phyloP scores from a whole-genome alignment of 2,113 vertebrate species.

The Xenotilapia longispinis region DNA sequence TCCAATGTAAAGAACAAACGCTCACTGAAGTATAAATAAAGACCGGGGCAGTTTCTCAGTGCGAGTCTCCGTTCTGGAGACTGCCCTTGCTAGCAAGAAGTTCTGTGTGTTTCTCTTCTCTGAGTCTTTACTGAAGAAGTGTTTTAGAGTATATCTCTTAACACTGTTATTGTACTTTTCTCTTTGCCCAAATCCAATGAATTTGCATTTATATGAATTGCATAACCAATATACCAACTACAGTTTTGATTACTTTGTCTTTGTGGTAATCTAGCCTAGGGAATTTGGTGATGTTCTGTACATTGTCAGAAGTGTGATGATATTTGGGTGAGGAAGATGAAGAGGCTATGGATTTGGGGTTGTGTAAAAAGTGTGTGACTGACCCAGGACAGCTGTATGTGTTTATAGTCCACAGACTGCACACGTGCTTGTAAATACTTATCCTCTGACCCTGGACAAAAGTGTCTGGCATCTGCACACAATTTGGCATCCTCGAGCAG shows the following conservation, averaged over 20 bases:
- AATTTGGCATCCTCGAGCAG: background rate
- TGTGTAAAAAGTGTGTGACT: background rate
- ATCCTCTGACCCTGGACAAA: constrained; percentile 37
- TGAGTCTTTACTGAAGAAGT: too few species aligned
- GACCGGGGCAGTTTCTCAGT: too few species aligned
- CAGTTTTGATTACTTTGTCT: background rate
- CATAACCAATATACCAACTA: background rate
- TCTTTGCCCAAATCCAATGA: background rate
- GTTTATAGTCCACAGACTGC: constrained; percentile 16
- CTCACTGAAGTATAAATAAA: too few species aligned
- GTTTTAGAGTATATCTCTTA: too few species aligned
- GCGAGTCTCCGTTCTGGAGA: too few species aligned
- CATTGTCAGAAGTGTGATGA: background rate
- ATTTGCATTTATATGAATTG: background rate
- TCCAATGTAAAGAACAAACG: too few species aligned
- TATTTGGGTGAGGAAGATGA: background rate
- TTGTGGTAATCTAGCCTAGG: background rate
- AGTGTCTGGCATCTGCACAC: constrained; percentile 10
- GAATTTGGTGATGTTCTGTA: background rate
- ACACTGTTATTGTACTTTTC: background rate
- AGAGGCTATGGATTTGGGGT: background rate
- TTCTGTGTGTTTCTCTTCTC: too few species aligned
- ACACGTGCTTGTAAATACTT: constrained; percentile 57
- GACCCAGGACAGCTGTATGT: constrained; percentile 40
- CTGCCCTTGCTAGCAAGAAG: too few species aligned